Evolutionary conservation across 2,113 vertebrate genomes (phyloP).

Genomic region (Chelonoidis abingdonii): DNA sequence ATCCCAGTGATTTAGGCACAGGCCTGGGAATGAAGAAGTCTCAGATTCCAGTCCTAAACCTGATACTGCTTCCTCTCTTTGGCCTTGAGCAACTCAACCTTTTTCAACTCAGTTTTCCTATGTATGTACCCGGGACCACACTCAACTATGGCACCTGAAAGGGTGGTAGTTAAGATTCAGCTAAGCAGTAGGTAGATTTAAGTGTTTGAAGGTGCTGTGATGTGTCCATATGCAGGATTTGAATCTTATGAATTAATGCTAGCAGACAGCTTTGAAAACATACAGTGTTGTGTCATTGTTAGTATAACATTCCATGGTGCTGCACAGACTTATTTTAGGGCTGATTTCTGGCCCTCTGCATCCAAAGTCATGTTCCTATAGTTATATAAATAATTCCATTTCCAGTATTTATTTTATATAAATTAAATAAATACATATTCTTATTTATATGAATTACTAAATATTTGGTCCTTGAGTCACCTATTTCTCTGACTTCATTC

Average conservation of each 20-base stretch:
- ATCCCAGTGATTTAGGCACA: conserved; percentile 25
- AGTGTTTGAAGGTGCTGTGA: background rate
- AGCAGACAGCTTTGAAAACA: background rate
- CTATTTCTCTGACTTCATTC: background rate
- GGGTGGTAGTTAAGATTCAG: background rate
- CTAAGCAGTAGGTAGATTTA: background rate
- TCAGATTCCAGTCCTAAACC: background rate
- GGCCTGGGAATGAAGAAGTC: background rate
- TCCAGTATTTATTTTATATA: background rate
- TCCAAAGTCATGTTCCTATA: rapidly evolving
- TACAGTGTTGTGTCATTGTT: background rate
- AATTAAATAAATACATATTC: rapidly evolving
- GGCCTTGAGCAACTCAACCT: background rate
- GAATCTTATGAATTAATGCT: background rate
- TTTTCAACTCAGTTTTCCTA: background rate
- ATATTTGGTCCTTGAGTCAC: conserved; percentile 24
- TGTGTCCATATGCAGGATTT: rapidly evolving
- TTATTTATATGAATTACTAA: background rate
- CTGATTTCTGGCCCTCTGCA: background rate
- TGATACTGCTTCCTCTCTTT: background rate
- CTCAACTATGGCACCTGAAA: background rate
- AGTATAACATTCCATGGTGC: background rate
- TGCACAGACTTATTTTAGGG: background rate
- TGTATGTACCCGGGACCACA: background rate
- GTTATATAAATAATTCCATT: background rate